phyloP scores from a whole-genome alignment of 2,888 invertebrate species.

The Cephonodes hylas region DNA sequence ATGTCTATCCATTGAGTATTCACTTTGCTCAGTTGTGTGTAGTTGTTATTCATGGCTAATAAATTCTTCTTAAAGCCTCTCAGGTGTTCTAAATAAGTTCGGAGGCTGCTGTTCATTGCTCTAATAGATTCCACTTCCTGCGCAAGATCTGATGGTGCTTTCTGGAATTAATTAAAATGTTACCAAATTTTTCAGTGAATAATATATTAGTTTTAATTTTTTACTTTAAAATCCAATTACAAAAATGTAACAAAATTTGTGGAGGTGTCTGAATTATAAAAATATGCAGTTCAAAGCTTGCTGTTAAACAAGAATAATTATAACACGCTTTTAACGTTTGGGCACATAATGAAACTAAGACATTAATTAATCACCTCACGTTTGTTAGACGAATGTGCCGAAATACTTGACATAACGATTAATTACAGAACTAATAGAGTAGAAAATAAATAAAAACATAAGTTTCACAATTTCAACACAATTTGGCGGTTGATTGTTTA shows the following conservation, averaged over 20 bases:
- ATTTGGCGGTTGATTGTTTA: not conserved
- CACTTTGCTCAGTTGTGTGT: constrained; percentile 50
- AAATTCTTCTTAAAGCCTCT: constrained; percentile 51
- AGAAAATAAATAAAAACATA: not conserved
- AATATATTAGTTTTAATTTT: no score
- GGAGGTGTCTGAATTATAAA: no score
- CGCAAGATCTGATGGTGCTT: constrained; percentile 40
- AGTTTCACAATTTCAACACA: not conserved
- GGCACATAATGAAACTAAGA: no score
- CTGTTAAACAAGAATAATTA: no score
- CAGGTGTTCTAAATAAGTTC: constrained; percentile 52
- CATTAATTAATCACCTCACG: constrained; percentile 20
- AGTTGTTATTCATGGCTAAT: constrained; percentile 47
- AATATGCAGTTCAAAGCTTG: no score
- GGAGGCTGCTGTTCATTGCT: constrained; percentile 53
- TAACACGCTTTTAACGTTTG: no score
- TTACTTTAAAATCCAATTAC: no score
- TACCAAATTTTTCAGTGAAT: not conserved
- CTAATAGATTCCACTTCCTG: constrained; percentile 58
- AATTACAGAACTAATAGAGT: not conserved
- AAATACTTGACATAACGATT: constrained; percentile 22
- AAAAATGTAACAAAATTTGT: no score
- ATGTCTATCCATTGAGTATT: constrained; percentile 54
- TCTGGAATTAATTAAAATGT: constrained; percentile 38
- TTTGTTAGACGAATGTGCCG: constrained; percentile 22